phyloP scores from a whole-genome alignment of 1,140 invertebrate species.

The Scaptomyza graminum region DNA sequence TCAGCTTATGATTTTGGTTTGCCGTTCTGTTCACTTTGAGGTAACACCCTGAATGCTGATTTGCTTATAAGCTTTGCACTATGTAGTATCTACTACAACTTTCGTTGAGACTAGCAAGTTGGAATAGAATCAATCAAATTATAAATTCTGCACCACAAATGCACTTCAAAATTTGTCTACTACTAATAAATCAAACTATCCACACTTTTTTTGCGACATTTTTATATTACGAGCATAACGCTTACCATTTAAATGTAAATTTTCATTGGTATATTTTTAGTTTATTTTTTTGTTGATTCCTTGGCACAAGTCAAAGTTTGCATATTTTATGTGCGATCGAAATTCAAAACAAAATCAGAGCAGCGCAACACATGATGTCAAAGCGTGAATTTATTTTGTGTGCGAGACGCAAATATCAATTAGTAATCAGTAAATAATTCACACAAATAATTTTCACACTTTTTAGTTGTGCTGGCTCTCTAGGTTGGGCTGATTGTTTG shows the following conservation, averaged over 20 bases:
- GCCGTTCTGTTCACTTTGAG: neutral
- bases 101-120: neutral
- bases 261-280: slow-evolving; percentile 41
- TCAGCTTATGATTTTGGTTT: slow-evolving; percentile 1
- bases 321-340: slow-evolving; percentile 66
- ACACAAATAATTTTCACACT: slow-evolving; percentile 64
- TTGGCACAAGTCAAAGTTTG: slow-evolving; percentile 78
- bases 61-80: slow-evolving; percentile 1
- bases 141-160: slow-evolving; percentile 71
- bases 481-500: slow-evolving; percentile 19
- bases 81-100: too few species aligned
- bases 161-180: slow-evolving; percentile 50
- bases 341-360: slow-evolving; percentile 64
- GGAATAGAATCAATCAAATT: slow-evolving; percentile 35
- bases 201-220: slow-evolving; percentile 55
- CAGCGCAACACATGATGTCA: slow-evolving; percentile 35
- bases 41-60: slow-evolving; percentile 32
- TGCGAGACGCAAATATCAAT: slow-evolving; percentile 50
- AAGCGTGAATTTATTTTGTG: slow-evolving; percentile 24
- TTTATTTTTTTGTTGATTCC: slow-evolving; percentile 14
- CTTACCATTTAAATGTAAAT: slow-evolving; percentile 73
- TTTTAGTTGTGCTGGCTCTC: slow-evolving; percentile 17
- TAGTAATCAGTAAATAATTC: slow-evolving; percentile 62
- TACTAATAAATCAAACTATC: slow-evolving; percentile 66
- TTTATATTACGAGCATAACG: slow-evolving; percentile 54